A percentile compares a stretch with the other conserved stretches of the same genome.
These are phyloP conservation scores for Pemphigus obesinymphae DNA, from an alignment of 1,140 invertebrate species.

Conservation along the genomic window DNA sequence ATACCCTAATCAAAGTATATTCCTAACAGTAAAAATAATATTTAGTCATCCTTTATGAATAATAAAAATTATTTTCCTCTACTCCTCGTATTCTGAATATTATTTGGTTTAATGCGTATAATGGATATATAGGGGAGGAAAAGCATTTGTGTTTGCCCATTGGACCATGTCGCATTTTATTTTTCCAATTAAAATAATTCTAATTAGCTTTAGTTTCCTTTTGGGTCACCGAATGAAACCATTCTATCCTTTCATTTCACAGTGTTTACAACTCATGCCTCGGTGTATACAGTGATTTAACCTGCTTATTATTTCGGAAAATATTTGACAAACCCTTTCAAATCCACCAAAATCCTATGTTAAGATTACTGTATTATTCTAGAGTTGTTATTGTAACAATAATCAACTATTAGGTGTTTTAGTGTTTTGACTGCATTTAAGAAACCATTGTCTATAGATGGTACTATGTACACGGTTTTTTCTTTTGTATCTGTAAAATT, in stretches of 20 bases:
- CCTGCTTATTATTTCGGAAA: conserved; percentile 3
- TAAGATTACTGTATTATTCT: not conserved
- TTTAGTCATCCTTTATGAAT: not conserved
- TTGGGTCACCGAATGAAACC: not conserved
- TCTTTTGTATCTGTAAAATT: not conserved
- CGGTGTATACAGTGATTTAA: not conserved
- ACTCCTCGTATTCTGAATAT: not conserved
- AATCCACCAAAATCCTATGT: not conserved
- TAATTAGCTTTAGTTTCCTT: conserved; percentile 24
- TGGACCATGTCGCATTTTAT: not conserved
- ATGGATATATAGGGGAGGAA: not conserved
- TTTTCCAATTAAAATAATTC: conserved; percentile 24
- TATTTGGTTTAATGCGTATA: not conserved
- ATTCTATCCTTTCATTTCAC: not conserved
- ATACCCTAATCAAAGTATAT: conserved; percentile 12
- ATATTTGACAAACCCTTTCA: not conserved
- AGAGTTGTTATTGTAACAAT: not conserved
- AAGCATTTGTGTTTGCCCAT: not conserved
- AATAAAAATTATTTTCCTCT: conserved; percentile 4
- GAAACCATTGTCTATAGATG: no score
- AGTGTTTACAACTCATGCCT: not conserved
- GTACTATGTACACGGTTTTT: not conserved
- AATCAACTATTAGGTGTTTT: not conserved
- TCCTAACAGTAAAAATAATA: not conserved
- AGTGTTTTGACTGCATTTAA: not conserved